Evolutionary conservation across 2,888 invertebrate species (phyloP).

Genomic region (Stenolophus ochropezus): DNA sequence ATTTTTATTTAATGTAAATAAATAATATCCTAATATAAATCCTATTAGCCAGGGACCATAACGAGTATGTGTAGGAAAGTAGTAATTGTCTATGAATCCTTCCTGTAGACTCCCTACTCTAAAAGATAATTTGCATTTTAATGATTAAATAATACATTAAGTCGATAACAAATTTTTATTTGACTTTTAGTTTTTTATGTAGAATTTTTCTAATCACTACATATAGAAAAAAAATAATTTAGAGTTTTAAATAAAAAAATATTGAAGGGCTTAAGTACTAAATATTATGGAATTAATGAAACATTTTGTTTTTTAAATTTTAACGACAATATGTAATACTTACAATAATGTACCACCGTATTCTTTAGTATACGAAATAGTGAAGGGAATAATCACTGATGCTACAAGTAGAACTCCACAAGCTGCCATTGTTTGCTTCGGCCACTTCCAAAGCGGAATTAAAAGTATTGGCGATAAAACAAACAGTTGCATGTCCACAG

Average conservation of each 20-base stretch:
- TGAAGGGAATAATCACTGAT: constrained; percentile 44
- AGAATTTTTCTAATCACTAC: too few relatives aligned
- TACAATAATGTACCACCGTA: not conserved
- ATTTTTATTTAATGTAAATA: constrained; percentile 18
- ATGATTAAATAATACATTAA: too few relatives aligned
- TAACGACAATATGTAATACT: not conserved
- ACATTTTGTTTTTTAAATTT: not conserved
- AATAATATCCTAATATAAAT: constrained; percentile 15
- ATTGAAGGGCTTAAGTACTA: too few relatives aligned
- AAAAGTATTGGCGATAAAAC: constrained; percentile 62
- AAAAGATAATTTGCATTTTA: not conserved
- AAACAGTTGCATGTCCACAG: constrained; percentile 63
- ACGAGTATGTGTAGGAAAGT: constrained; percentile 2
- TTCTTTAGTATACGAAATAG: constrained; percentile 63
- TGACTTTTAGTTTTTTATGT: too few relatives aligned
- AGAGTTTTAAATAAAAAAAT: too few relatives aligned
- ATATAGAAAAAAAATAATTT: too few relatives aligned
- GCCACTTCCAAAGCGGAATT: constrained; percentile 63
- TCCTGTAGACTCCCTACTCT: not conserved
- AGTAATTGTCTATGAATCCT: not conserved
- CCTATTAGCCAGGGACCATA: constrained; percentile 43
- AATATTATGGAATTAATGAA: too few relatives aligned
- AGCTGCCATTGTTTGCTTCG: constrained; percentile 60
- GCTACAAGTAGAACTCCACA: constrained; percentile 9
- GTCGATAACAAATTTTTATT: too few relatives aligned